phyloP scores from a whole-genome alignment of 1,140 invertebrate genomes.

The Micrasema minimum region DNA sequence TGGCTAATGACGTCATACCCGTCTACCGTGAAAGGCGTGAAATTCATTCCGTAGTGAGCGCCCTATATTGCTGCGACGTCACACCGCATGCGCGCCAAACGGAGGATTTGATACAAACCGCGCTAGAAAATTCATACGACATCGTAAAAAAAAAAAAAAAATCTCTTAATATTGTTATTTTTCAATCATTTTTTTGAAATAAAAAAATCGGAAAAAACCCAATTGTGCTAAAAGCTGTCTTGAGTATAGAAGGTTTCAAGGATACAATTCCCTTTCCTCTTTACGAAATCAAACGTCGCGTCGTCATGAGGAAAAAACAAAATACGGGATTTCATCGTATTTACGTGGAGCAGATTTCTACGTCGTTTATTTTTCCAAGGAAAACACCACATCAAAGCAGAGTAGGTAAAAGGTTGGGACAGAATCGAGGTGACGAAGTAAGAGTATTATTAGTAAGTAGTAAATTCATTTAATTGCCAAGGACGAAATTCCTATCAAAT shows the following conservation, averaged over 20 bases:
- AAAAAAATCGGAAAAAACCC: too few species aligned
- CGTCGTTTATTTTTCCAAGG: constrained; percentile 14
- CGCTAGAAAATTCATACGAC: too few species aligned
- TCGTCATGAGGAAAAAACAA: constrained; percentile 3
- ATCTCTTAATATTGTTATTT: too few species aligned
- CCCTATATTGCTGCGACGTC: too few species aligned
- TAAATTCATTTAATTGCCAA: background rate
- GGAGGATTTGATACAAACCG: too few species aligned
- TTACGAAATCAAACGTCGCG: background rate
- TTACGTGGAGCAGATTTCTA: constrained; percentile 14
- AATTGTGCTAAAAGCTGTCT: too few species aligned
- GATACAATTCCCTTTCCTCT: background rate
- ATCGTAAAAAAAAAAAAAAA: too few species aligned
- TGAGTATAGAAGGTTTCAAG: constrained; percentile 9
- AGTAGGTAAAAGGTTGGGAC: constrained; percentile 2
- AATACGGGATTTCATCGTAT: constrained; percentile 6
- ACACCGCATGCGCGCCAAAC: too few species aligned
- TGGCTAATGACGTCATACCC: too few species aligned
- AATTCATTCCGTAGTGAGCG: too few species aligned
- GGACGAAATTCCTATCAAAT: background rate
- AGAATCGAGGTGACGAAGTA: background rate
- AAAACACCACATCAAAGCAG: constrained; percentile 21
- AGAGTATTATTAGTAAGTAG: background rate
- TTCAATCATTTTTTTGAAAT: too few species aligned
- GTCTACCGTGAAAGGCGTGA: too few species aligned